Conservation (phyloP, 2,888 invertebrate genomes). For the Lithophane semibrunnea region DNA sequence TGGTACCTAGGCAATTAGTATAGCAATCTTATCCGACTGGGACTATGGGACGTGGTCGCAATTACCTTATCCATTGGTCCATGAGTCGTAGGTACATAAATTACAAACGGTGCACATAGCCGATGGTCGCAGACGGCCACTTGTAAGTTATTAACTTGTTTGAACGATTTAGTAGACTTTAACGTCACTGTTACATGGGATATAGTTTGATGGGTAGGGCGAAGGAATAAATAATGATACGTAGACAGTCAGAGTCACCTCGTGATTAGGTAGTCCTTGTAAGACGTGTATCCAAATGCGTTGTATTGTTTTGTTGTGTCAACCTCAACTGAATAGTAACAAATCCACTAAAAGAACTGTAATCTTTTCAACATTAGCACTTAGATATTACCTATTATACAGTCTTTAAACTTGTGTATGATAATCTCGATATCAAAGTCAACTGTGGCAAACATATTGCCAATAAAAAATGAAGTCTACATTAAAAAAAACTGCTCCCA, state of each 20-base stretch:
- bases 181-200: not conserved
- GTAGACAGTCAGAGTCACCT: not conserved
- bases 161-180: slow-evolving; percentile 55
- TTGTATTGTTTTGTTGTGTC: not conserved
- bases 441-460: slow-evolving; percentile 73
- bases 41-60: slow-evolving; percentile 70
- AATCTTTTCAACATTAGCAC: slow-evolving; percentile 11
- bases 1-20: slow-evolving; percentile 47
- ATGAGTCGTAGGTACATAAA: slow-evolving; percentile 73
- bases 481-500: slow-evolving; percentile 52
- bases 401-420: slow-evolving; percentile 72
- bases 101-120: slow-evolving; percentile 69
- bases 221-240: slow-evolving; percentile 18
- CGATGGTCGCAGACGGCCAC: slow-evolving; percentile 60
- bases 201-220: slow-evolving; percentile 19
- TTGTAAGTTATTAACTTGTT: slow-evolving; percentile 68
- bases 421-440: slow-evolving; percentile 78
- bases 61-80: slow-evolving; percentile 77
- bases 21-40: slow-evolving; percentile 47
- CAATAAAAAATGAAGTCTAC: slow-evolving; percentile 57
- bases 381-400: slow-evolving; percentile 70
- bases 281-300: too few species aligned
- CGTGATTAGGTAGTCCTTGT: too few species aligned
- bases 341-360: not conserved
- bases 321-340: not conserved